These are phyloP conservation scores for Melanophora roralis DNA, from an alignment of 2,888 invertebrate species.

Conservation along the genomic window DNA sequence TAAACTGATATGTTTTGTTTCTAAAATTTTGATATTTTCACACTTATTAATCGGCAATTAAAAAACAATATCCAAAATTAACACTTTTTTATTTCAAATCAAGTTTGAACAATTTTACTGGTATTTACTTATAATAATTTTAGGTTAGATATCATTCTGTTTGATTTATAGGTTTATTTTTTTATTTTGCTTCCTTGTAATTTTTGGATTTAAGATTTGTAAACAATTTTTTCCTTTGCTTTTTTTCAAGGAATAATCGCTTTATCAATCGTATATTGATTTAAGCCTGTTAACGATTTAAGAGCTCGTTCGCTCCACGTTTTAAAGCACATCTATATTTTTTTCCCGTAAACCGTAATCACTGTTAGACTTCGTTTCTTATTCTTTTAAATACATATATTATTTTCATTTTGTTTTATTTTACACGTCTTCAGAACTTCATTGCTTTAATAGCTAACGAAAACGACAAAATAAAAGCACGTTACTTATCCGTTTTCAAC, in stretches of 20 bases:
- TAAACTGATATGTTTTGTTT: not conserved
- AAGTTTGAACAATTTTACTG: not conserved
- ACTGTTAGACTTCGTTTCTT: slow-evolving; percentile 1
- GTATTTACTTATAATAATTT: not conserved
- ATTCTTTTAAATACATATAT: slow-evolving; percentile 9
- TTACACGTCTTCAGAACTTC: slow-evolving; percentile 31
- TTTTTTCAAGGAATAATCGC: not conserved
- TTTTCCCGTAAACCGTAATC: slow-evolving; percentile 2
- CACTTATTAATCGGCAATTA: not conserved
- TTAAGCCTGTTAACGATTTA: slow-evolving; percentile 13
- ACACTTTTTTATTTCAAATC: slow-evolving; percentile 9
- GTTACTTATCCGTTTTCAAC: slow-evolving; percentile 50
- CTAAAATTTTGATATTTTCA: slow-evolving; percentile 6
- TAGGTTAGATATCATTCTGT: not conserved
- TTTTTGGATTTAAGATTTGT: not conserved
- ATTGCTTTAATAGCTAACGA: slow-evolving; percentile 36
- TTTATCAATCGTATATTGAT: slow-evolving; percentile 35
- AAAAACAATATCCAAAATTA: not conserved
- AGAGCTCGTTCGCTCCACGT: not conserved
- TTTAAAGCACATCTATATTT: slow-evolving; percentile 11
- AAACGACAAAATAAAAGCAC: slow-evolving; percentile 29
- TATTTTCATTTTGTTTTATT: slow-evolving; percentile 11
- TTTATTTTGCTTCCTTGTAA: not conserved
- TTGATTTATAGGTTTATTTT: not conserved
- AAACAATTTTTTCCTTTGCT: not conserved